These are phyloP conservation scores for Brachyopa scutellaris DNA, from an alignment of 2,888 invertebrate genomes.

Conservation along the genomic window DNA sequence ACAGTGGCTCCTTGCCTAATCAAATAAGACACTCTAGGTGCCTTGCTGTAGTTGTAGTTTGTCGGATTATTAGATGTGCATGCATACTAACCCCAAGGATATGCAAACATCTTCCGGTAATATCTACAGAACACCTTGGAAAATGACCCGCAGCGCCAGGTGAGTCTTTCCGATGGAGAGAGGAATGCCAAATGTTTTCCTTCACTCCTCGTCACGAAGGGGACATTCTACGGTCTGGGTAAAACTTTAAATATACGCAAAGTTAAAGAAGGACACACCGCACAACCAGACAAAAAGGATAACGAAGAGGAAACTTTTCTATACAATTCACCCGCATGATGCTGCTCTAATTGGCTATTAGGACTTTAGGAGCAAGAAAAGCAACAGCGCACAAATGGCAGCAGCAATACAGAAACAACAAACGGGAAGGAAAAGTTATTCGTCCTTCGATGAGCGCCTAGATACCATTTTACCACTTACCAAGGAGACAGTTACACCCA, in stretches of 20 bases:
- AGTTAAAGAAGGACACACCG: conserved; percentile 41
- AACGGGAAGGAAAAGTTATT: conserved; percentile 45
- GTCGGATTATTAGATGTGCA: conserved; percentile 63
- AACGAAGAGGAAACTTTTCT: conserved; percentile 58
- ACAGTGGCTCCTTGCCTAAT: conserved; percentile 31
- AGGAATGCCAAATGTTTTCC: not conserved
- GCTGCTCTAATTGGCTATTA: conserved; percentile 68
- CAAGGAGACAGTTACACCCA: not conserved
- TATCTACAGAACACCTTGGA: conserved; percentile 48
- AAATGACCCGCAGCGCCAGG: not conserved
- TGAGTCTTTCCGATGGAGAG: not conserved
- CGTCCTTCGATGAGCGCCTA: conserved; percentile 55
- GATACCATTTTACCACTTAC: conserved; percentile 27
- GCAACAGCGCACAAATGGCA: conserved; percentile 47
- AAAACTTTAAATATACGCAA: conserved; percentile 31
- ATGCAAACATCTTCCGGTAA: conserved; percentile 68
- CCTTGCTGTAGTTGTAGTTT: conserved; percentile 45
- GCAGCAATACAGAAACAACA: conserved; percentile 17
- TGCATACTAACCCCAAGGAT: conserved; percentile 63
- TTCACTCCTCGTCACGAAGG: conserved; percentile 1
- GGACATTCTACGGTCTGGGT: conserved; percentile 20
- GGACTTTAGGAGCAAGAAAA: conserved; percentile 51
- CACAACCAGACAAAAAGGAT: conserved; percentile 25
- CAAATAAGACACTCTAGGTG: conserved; percentile 62
- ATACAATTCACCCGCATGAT: conserved; percentile 58